A percentile compares a stretch with the other conserved stretches of the same genome.
phyloP scores from a whole-genome alignment of 2,113 vertebrate species.

The Cnemophilus loriae region DNA sequence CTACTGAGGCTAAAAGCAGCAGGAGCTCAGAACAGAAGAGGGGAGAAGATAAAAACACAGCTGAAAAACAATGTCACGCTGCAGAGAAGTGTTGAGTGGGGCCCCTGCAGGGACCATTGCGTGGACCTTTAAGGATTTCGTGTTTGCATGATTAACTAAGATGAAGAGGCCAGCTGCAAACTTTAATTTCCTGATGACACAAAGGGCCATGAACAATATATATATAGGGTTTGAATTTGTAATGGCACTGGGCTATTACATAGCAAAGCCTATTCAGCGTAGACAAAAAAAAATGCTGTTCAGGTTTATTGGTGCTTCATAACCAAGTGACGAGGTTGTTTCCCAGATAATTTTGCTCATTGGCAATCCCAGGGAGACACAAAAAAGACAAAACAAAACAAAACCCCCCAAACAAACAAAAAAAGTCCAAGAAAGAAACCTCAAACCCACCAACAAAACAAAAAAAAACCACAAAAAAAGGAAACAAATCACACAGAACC shows the following conservation, averaged over 20 bases:
- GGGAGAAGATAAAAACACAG: constrained; percentile 63
- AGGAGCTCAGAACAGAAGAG: constrained; percentile 60
- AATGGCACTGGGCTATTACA: constrained; percentile 61
- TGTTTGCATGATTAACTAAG: constrained; percentile 78
- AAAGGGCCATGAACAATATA: constrained; percentile 73
- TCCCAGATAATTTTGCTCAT: not conserved
- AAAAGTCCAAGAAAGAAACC: not conserved
- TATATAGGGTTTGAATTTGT: constrained; percentile 71
- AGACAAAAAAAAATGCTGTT: not conserved
- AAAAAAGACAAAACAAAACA: not conserved
- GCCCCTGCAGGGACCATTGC: constrained; percentile 64
- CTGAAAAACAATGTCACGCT: constrained; percentile 66
- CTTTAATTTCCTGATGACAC: constrained; percentile 80
- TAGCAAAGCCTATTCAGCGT: constrained; percentile 22
- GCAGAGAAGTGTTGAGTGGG: constrained; percentile 64
- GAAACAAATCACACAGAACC: not conserved
- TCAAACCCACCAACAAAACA: not conserved
- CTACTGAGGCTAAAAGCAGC: constrained; percentile 63
- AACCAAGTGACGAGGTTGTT: not conserved
- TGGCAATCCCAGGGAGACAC: not conserved
- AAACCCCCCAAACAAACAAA: not conserved
- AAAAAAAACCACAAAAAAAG: not conserved
- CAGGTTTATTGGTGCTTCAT: constrained; percentile 13
- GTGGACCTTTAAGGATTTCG: constrained; percentile 73
- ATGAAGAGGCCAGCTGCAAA: constrained; percentile 82